Base-by-base conservation (phyloP, 2,888 invertebrate species). In the Xanthorhoe designata region DNA sequence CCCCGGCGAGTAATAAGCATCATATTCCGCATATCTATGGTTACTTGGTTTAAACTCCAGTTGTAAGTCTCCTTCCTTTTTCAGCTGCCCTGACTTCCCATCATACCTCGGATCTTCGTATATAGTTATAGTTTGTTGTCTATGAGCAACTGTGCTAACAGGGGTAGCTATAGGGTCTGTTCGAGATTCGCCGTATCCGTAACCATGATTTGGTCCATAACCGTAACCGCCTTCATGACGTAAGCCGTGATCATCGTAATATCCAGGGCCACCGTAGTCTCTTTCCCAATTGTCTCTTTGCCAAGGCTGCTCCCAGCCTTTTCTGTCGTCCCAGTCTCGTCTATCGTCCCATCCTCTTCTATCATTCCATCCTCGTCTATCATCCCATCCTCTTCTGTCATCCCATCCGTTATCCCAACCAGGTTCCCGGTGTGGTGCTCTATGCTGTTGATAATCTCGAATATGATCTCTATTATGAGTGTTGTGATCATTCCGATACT, bases 71-170 rank as follows among this genome's bases (percentile, higher is more conserved):
- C 92, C 94, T 70, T 90, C 88, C 66, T 91, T 89, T 59, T 85
- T 82, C 63, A 59, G 6, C 88, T 84, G 49, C 90, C 73, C 69
- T 90, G 86, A 0, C 38, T 87, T 88, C 0, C 90, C 91, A 52
- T 86, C 82, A 69, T 94, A 92, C 69, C 94, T 84, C 7, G 94
- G 94, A 75, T 94, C 94, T 78, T 94, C 94, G 64, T 94, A 94
- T 63, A 94, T 94, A 3, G 94, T 94, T 64, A 94, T 94, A 13
- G 94, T 94, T 75, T 94, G 93, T 69, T 92, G 90, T 49, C 92
- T 85, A 58, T 88, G 90, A 1, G 92, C 90, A 15, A 91, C 86
- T 6, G 93, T 92, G 2, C 85, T 84, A 5, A 47, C 45, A 35
- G 52, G 24, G 19, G 47, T 35, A 2, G 88, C 88, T 0, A 90